Evolutionary conservation across 1,140 invertebrate genomes (phyloP).

Genomic region (Zaprionus camerounensis): DNA sequence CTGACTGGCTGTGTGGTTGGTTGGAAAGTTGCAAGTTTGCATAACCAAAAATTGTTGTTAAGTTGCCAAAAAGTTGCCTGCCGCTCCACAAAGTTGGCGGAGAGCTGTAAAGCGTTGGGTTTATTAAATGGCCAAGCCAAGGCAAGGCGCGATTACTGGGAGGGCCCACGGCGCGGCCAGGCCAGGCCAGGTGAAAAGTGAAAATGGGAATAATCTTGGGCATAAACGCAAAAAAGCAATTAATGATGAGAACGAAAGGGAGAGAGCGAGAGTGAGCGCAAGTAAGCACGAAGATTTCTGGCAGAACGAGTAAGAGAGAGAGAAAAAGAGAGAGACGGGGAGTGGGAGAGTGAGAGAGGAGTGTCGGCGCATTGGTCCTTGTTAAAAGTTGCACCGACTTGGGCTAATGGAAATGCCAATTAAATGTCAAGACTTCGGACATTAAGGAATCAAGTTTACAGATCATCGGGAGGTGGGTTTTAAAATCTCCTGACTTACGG

Average conservation of each 20-base stretch:
- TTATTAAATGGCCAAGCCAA: constrained; percentile 46
- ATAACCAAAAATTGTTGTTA: constrained; percentile 59
- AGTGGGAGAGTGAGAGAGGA: not conserved
- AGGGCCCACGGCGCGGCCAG: not conserved
- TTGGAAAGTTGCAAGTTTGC: constrained; percentile 53
- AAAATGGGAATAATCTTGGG: constrained; percentile 46
- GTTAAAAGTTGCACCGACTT: constrained; percentile 16
- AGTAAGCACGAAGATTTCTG: not conserved
- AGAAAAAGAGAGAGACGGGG: not conserved
- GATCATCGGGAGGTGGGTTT: constrained; percentile 10
- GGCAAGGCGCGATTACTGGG: not conserved
- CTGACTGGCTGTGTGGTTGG: constrained; percentile 7
- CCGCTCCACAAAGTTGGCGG: constrained; percentile 37
- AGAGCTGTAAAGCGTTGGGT: constrained; percentile 50
- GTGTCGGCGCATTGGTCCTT: not conserved
- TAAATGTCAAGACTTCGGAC: constrained; percentile 34
- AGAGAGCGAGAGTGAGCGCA: not conserved
- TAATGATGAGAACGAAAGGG: constrained; percentile 7
- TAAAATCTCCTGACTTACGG: constrained; percentile 3
- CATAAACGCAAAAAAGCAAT: constrained; percentile 40
- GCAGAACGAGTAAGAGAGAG: not conserved
- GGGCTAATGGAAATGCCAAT: constrained; percentile 48
- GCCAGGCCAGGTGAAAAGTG: constrained; percentile 50
- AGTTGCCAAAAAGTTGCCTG: constrained; percentile 56
- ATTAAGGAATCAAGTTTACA: constrained; percentile 17